These are phyloP conservation scores for Opisthograptis luteolata DNA, from an alignment of 2,888 invertebrate species.

Conservation along the genomic window DNA sequence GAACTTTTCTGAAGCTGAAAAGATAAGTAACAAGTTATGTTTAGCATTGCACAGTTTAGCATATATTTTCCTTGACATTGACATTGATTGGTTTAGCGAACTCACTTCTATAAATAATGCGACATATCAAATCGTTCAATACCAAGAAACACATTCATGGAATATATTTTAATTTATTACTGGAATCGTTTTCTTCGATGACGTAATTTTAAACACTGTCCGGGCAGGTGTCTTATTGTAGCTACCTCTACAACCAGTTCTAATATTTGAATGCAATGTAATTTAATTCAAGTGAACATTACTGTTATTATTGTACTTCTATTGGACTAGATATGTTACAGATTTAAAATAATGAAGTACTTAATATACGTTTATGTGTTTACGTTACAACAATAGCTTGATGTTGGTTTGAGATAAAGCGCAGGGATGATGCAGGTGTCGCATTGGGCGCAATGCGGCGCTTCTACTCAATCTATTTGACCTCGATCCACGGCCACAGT, in stretches of 20 bases:
- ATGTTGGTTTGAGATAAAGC: slow-evolving; percentile 46
- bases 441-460: slow-evolving; percentile 78
- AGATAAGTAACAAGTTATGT: too few relatives aligned
- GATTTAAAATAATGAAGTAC: too few relatives aligned
- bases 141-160: slow-evolving; percentile 3
- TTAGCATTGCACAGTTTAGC: not conserved
- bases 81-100: slow-evolving; percentile 65
- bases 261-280: not conserved
- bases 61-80: slow-evolving; percentile 60
- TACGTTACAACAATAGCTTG: too few relatives aligned
- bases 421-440: slow-evolving; percentile 65
- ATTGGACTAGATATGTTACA: too few relatives aligned
- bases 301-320: too few relatives aligned
- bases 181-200: not conserved
- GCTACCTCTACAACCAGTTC: not conserved
- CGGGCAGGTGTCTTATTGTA: not conserved
- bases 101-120: slow-evolving; percentile 60
- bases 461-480: slow-evolving; percentile 63
- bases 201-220: not conserved
- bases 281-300: too few relatives aligned
- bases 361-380: too few relatives aligned
- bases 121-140: slow-evolving; percentile 42
- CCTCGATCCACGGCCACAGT: slow-evolving; percentile 63
- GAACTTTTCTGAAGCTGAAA: too few relatives aligned
- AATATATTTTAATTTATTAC: slow-evolving; percentile 3